phyloP scores from a whole-genome alignment of 1,140 invertebrate genomes.

The Drosophila asahinai region DNA sequence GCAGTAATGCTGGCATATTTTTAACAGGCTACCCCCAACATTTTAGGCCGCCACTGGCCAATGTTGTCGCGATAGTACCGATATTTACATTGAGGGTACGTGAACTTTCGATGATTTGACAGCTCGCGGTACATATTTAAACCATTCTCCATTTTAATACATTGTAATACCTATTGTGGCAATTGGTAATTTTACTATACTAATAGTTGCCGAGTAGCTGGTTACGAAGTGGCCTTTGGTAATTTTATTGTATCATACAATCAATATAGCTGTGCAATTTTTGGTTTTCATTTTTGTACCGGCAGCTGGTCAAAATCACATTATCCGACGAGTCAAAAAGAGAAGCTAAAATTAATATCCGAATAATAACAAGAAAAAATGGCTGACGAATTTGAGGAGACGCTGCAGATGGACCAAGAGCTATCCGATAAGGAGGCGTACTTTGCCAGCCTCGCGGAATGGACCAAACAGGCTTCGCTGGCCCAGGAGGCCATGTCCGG shows the following conservation, averaged over 20 bases:
- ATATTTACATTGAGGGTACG: no score
- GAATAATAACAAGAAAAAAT: neutral
- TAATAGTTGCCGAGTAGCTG: neutral
- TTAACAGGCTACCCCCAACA: neutral
- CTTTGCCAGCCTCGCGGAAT: conserved; percentile 85
- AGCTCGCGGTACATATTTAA: neutral
- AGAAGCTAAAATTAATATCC: no score
- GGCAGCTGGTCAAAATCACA: neutral
- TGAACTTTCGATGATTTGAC: neutral
- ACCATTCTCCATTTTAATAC: neutral
- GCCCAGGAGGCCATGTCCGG: conserved; percentile 86
- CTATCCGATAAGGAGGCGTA: conserved; percentile 86
- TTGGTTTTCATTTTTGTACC: neutral
- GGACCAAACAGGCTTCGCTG: conserved; percentile 87
- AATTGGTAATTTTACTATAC: neutral
- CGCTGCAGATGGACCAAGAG: neutral
- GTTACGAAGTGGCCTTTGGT: no score
- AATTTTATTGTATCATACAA: neutral
- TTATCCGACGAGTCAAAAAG: no score
- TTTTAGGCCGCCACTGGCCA: neutral
- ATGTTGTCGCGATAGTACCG: neutral
- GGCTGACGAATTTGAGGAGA: neutral
- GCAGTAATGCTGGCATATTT: neutral
- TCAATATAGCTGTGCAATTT: neutral
- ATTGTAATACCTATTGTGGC: neutral